A percentile compares a stretch with the other conserved stretches of the same genome.
phyloP scores from a whole-genome alignment of 2,113 vertebrate species.

The Xiphophorus maculatus region DNA sequence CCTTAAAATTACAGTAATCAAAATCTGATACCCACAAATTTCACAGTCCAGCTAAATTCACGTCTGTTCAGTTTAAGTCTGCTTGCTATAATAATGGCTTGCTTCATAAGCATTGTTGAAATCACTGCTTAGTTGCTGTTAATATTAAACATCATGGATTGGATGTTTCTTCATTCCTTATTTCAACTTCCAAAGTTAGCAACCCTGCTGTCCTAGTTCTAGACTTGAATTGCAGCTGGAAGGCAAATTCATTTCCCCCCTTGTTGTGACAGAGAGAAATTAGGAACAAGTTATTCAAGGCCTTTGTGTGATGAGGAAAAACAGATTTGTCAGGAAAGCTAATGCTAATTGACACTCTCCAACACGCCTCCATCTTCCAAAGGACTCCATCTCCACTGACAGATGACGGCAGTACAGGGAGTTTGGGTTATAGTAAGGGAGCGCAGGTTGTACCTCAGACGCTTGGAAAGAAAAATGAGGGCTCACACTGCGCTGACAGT shows the following conservation, averaged over 20 bases:
- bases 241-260: conserved; percentile 41
- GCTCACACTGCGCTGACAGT: conserved; percentile 86
- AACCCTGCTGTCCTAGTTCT: conserved; percentile 63
- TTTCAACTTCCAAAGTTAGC: background rate
- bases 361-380: conserved; percentile 86
- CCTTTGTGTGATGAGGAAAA: conserved; percentile 65
- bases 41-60: background rate
- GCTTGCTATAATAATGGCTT: background rate
- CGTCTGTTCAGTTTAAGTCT: background rate
- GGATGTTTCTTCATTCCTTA: background rate
- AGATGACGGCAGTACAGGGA: conserved; percentile 88
- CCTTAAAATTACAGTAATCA: background rate
- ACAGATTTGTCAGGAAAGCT: conserved; percentile 78
- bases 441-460: conserved; percentile 66
- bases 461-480: conserved; percentile 92
- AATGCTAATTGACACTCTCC: conserved; percentile 90
- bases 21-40: background rate
- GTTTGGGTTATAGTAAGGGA: conserved; percentile 61
- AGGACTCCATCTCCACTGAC: conserved; percentile 85
- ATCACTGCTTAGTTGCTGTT: background rate
- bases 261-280: conserved; percentile 63
- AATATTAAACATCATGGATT: background rate
- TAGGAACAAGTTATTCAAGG: conserved; percentile 68
- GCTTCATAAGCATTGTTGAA: background rate
- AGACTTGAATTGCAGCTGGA: conserved; percentile 29